A percentile compares a stretch with the other conserved stretches of the same genome.
These are phyloP conservation scores for Drosophila jambulina DNA, from an alignment of 1,140 invertebrate genomes.

Conservation along the genomic window DNA sequence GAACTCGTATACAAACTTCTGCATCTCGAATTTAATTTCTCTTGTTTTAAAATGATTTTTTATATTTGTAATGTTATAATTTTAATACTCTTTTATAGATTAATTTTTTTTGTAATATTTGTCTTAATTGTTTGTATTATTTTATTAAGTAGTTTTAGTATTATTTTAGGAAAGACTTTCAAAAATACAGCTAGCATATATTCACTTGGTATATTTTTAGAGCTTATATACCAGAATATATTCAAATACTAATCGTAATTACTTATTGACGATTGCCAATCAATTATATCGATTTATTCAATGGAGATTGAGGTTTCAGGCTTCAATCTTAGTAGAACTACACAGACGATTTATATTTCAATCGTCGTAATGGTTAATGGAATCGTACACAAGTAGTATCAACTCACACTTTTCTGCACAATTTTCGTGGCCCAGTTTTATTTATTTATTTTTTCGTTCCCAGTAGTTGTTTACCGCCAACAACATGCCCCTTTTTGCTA, in stretches of 20 bases:
- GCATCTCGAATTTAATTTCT: too few relatives aligned
- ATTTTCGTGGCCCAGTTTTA: constrained; percentile 15
- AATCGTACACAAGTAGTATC: background rate
- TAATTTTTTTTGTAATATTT: too few relatives aligned
- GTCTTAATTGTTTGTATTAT: too few relatives aligned
- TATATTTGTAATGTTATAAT: too few relatives aligned
- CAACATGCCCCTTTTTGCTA: background rate
- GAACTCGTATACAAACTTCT: too few relatives aligned
- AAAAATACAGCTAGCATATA: too few relatives aligned
- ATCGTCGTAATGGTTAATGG: background rate
- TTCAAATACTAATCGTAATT: background rate
- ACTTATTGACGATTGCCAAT: background rate
- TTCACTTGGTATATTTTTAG: too few relatives aligned
- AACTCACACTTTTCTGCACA: background rate
- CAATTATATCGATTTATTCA: background rate
- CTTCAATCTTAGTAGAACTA: background rate
- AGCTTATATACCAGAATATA: background rate
- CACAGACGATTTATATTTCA: background rate
- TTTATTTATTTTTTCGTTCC: background rate
- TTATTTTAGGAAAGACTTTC: too few relatives aligned
- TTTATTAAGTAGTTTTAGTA: too few relatives aligned
- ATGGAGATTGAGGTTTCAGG: background rate
- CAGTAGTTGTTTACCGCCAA: background rate
- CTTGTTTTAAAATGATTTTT: too few relatives aligned
- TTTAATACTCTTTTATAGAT: too few relatives aligned